A percentile compares a stretch with the other conserved stretches of the same genome.
phyloP scores from a whole-genome alignment of 2,888 invertebrate genomes.

The Acronicta alni region DNA sequence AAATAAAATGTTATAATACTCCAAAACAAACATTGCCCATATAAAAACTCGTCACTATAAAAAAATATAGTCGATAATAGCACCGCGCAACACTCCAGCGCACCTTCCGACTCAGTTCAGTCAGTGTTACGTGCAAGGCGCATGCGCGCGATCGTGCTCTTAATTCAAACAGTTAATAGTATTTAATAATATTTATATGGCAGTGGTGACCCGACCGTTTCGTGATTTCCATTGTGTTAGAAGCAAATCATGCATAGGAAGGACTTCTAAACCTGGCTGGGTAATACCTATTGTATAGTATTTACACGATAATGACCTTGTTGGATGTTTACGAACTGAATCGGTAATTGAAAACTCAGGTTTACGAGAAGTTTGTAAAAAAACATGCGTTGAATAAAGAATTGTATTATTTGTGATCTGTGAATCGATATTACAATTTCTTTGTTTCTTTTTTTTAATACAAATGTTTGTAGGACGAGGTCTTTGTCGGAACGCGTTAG shows the following conservation, averaged over 20 bases:
- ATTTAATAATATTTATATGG: constrained; percentile 82
- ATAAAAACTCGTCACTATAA: constrained; percentile 50
- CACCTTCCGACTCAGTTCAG: constrained; percentile 79
- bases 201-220: constrained; percentile 83
- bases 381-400: constrained; percentile 21
- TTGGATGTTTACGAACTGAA: constrained; percentile 42
- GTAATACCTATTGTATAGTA: constrained; percentile 63
- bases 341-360: constrained; percentile 38
- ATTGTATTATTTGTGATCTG: not conserved
- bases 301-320: constrained; percentile 47
- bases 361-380: constrained; percentile 26
- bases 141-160: constrained; percentile 82
- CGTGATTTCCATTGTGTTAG: constrained; percentile 80
- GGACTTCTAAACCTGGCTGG: constrained; percentile 78
- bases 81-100: constrained; percentile 66
- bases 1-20: not conserved
- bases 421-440: constrained; percentile 22
- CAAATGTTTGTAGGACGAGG: constrained; percentile 40
- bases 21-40: constrained; percentile 26
- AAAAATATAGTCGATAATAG: constrained; percentile 52
- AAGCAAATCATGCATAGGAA: constrained; percentile 71
- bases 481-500: constrained; percentile 27
- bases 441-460: constrained; percentile 10
- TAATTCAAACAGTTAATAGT: constrained; percentile 53
- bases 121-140: constrained; percentile 82